A percentile compares a stretch with the other conserved stretches of the same genome.
Evolutionary conservation across 2,113 vertebrate species (phyloP).

Genomic region (Andinoacara biseriatus): DNA sequence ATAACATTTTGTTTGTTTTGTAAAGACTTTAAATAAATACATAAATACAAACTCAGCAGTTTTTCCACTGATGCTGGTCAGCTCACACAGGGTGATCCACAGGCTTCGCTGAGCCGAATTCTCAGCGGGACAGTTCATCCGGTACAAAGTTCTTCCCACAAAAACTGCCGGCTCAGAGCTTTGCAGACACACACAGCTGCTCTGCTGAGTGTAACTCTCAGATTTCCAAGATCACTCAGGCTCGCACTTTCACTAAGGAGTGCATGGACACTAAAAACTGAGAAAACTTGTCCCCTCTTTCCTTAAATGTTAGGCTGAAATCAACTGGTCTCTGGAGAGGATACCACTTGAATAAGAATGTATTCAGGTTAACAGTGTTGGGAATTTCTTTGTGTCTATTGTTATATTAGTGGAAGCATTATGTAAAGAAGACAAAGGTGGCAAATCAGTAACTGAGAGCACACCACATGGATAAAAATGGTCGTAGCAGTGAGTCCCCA

Average conservation of each 20-base stretch:
- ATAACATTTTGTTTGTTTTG: not conserved
- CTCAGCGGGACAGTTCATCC: not conserved
- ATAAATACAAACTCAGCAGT: not conserved
- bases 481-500: too few species aligned
- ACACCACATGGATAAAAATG: not conserved
- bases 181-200: not conserved
- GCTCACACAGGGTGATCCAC: not conserved
- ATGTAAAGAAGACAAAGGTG: not conserved
- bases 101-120: not conserved
- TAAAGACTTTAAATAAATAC: not conserved
- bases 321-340: not conserved
- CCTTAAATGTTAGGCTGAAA: not conserved
- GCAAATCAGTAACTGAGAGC: fast-evolving
- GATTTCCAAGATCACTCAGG: not conserved
- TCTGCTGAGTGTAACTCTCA: not conserved
- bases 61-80: not conserved
- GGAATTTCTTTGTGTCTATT: not conserved
- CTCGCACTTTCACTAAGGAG: not conserved
- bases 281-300: not conserved
- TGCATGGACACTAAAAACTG: not conserved
- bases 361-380: not conserved
- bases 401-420: not conserved
- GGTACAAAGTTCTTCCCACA: not conserved
- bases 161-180: not conserved
- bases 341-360: too few species aligned